Evolutionary conservation across 2,113 vertebrate genomes (phyloP).

Genomic region (Anolis sagrei): DNA sequence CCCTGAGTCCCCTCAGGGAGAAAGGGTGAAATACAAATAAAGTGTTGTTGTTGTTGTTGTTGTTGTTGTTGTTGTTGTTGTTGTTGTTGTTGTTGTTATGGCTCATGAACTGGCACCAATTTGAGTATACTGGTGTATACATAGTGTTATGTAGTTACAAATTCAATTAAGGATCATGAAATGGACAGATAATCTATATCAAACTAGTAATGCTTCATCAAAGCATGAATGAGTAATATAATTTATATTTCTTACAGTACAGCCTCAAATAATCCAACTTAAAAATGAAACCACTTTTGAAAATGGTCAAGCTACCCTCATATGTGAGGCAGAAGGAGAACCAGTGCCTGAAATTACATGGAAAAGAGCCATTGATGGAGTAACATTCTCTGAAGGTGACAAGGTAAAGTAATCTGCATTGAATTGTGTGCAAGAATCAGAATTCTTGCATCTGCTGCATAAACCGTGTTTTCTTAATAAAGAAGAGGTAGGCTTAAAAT

Average conservation of each 20-base stretch:
- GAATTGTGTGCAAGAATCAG: conserved; percentile 41
- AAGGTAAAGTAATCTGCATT: conserved; percentile 82
- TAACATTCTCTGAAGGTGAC: conserved; percentile 88
- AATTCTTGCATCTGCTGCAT: conserved; percentile 31
- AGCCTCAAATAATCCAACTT: conserved; percentile 96
- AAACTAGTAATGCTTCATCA: background rate
- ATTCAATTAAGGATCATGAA: too few relatives aligned
- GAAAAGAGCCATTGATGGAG: conserved; percentile 90
- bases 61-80: too few relatives aligned
- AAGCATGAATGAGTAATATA: conserved; percentile 65
- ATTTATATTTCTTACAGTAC: conserved; percentile 87
- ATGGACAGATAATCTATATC: too few relatives aligned
- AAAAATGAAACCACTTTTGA: conserved; percentile 94
- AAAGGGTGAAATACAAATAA: too few relatives aligned
- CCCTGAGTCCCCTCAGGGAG: too few relatives aligned
- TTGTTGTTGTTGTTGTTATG: too few relatives aligned
- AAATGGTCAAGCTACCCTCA: conserved; percentile 89
- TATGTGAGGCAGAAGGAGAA: conserved; percentile 95
- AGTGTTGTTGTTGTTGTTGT: too few relatives aligned
- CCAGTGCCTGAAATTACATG: conserved; percentile 94
- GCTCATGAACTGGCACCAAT: too few relatives aligned
- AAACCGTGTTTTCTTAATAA: conserved; percentile 16
- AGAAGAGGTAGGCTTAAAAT: background rate
- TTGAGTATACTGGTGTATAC: too few relatives aligned
- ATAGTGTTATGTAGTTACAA: too few relatives aligned